Evolutionary conservation across 2,113 vertebrate genomes (phyloP).

Genomic region (Triplophysa dalaica): DNA sequence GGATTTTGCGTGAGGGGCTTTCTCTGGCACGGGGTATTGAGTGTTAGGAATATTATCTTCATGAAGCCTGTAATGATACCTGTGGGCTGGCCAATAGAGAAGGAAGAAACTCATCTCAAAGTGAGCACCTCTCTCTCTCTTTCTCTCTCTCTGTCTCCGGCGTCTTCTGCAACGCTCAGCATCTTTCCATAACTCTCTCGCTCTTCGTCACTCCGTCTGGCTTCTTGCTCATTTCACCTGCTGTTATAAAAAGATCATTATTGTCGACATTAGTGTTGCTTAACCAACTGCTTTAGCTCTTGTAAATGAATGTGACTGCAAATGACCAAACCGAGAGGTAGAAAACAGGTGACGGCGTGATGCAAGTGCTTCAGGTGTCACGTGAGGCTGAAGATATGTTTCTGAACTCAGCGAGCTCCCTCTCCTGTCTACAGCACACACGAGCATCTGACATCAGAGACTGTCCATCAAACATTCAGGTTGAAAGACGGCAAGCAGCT

Average conservation of each 20-base stretch:
- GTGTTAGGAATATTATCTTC: constrained; percentile 57
- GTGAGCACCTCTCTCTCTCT: constrained; percentile 38
- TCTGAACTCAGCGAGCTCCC: too few species aligned
- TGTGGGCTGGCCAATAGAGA: constrained; percentile 32
- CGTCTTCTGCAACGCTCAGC: constrained; percentile 46
- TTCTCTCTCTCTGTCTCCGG: neutral
- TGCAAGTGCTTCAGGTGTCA: neutral
- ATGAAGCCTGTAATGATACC: constrained; percentile 52
- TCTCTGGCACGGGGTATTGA: constrained; percentile 46
- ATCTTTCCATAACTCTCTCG: constrained; percentile 36
- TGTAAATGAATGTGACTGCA: constrained; percentile 37
- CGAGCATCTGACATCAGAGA: too few species aligned
- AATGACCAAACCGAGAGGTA: constrained; percentile 43
- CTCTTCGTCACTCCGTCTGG: neutral
- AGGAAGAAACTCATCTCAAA: constrained; percentile 48
- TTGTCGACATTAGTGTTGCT: constrained; percentile 39
- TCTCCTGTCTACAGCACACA: too few species aligned
- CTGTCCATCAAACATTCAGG: too few species aligned
- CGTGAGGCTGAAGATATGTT: neutral
- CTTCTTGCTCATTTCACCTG: constrained; percentile 35
- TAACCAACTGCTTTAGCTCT: constrained; percentile 36
- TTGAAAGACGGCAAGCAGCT: too few species aligned
- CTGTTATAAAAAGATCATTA: constrained; percentile 43
- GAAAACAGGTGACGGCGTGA: neutral
- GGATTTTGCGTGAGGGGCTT: constrained; percentile 55